Percentiles rank a stretch among this genome's conserved stretches.
phyloP scores from a whole-genome alignment of 2,888 invertebrate species.

The Epistrophella euchroma region DNA sequence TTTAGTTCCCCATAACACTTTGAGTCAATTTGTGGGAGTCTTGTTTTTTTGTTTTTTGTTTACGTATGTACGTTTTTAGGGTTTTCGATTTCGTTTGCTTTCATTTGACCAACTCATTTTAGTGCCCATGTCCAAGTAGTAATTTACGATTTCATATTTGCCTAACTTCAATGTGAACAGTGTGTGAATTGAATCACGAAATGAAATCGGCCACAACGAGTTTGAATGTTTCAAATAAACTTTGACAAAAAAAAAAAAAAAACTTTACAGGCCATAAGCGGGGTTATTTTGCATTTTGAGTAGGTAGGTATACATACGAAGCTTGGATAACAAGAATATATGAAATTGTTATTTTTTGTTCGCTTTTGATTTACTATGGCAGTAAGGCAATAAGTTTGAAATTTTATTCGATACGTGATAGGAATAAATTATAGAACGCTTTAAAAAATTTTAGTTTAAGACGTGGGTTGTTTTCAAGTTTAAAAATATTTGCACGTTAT shows the following conservation, averaged over 20 bases:
- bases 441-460: background rate
- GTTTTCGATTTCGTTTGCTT: conserved; percentile 57
- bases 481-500: background rate
- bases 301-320: conserved; percentile 1
- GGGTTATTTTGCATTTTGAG: conserved; percentile 48
- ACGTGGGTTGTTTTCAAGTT: background rate
- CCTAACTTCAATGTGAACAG: conserved; percentile 51
- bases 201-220: conserved; percentile 56
- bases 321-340: conserved; percentile 10
- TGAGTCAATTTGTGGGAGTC: conserved; percentile 25
- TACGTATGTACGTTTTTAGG: conserved; percentile 26
- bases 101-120: conserved; percentile 51
- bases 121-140: conserved; percentile 31
- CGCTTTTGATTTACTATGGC: conserved; percentile 25
- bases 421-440: conserved; percentile 17
- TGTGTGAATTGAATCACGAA: conserved; percentile 70
- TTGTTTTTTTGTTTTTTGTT: conserved; percentile 29
- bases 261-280: conserved; percentile 30
- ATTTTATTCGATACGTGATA: background rate
- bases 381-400: conserved; percentile 9
- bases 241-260: conserved; percentile 35
- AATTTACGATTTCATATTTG: conserved; percentile 62
- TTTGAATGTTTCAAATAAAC: conserved; percentile 55
- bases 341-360: conserved; percentile 5
- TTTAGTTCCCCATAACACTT: conserved; percentile 21